Conservation (phyloP, 2,113 vertebrate species). For the Macquaria australasica region DNA sequence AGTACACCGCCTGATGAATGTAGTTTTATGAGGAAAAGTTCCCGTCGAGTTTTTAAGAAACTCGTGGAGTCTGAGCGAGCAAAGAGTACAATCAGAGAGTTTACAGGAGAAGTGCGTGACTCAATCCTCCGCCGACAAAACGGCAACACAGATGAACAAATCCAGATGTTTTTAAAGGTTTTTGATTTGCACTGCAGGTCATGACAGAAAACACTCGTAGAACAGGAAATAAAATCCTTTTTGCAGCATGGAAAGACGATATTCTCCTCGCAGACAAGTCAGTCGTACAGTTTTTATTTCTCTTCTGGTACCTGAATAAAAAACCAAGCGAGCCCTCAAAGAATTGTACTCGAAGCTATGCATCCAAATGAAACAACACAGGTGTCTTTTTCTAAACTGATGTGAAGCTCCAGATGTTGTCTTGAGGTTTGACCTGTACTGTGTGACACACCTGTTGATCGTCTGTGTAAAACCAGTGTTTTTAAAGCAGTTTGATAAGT, state of each 20-base stretch:
- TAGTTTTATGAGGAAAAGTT: constrained; percentile 44
- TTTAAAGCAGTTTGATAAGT: constrained; percentile 21
- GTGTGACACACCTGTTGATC: constrained; percentile 21
- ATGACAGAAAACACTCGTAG: neutral
- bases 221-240: fast-evolving
- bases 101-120: neutral
- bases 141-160: neutral
- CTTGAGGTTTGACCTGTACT: constrained; percentile 15
- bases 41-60: neutral
- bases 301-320: constrained; percentile 10
- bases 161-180: constrained; percentile 1
- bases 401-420: constrained; percentile 50
- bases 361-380: constrained; percentile 68
- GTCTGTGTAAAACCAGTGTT: constrained; percentile 38
- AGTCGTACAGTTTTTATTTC: neutral
- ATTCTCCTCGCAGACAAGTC: neutral
- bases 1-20: constrained; percentile 70
- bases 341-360: constrained; percentile 68
- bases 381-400: constrained; percentile 56
- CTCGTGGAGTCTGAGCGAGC: neutral
- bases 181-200: neutral
- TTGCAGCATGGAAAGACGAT: neutral
- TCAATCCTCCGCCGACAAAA: constrained; percentile 16
- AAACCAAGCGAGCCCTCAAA: constrained; percentile 8
- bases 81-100: constrained; percentile 69